Percentiles rank a stretch among this genome's conserved stretches.
These are phyloP conservation scores for Microtus pennsylvanicus DNA, from an alignment of 2,113 vertebrate genomes.

Conservation along the genomic window DNA sequence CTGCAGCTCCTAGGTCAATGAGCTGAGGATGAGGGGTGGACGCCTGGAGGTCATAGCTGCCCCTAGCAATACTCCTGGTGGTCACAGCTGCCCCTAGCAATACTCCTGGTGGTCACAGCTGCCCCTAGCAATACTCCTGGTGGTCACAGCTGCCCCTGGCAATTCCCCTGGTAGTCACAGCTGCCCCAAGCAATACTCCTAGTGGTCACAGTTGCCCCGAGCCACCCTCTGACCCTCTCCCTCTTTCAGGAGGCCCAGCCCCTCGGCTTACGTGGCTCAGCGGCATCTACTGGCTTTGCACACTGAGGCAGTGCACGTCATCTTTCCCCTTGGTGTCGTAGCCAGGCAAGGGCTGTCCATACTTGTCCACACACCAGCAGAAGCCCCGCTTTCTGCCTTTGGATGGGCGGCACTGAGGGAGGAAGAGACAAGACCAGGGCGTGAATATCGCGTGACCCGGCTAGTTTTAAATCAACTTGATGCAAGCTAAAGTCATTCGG, in stretches of 20 bases:
- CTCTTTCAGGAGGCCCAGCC: too few relatives aligned
- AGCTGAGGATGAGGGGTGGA: conserved; percentile 16
- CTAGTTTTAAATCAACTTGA: background rate
- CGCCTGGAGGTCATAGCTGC: background rate
- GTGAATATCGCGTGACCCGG: fast-evolving
- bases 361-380: conserved; percentile 98
- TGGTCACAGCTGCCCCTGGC: too few relatives aligned
- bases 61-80: background rate
- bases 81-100: too few relatives aligned
- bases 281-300: conserved; percentile 90
- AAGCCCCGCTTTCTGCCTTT: conserved; percentile 95
- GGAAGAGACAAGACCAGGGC: background rate
- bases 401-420: conserved; percentile 94
- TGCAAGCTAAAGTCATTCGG: background rate
- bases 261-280: conserved; percentile 50
- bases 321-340: conserved; percentile 90
- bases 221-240: too few relatives aligned
- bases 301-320: conserved; percentile 91
- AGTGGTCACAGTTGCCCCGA: background rate
- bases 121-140: background rate
- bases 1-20: conserved; percentile 85
- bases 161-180: background rate
- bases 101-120: background rate
- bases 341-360: conserved; percentile 93
- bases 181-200: background rate